Evolutionary conservation across 2,113 vertebrate species (phyloP).

Genomic region (Gnathonemus longibarbis): DNA sequence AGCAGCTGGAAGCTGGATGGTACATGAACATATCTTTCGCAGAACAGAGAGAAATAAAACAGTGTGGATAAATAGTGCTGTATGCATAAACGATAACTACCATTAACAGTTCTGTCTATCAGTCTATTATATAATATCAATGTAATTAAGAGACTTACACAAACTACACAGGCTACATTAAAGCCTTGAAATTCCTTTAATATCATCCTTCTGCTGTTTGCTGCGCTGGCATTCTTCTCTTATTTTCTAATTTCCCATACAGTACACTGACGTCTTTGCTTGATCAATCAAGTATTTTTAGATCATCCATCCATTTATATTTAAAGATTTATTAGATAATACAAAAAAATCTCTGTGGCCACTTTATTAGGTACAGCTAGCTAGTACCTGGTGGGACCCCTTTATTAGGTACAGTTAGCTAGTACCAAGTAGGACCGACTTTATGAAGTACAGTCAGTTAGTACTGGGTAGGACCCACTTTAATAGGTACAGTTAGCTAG

Average conservation of each 20-base stretch:
- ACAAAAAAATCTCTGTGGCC: neutral
- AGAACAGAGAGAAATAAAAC: neutral
- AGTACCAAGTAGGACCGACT: neutral
- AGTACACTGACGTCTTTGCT: neutral
- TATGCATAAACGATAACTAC: neutral
- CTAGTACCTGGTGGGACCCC: neutral
- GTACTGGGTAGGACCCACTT: neutral
- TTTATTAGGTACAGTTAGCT: neutral
- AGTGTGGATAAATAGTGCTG: neutral
- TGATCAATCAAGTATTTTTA: conserved; percentile 27
- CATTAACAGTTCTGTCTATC: neutral
- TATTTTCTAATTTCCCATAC: neutral
- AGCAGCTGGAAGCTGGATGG: neutral
- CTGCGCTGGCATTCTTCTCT: neutral
- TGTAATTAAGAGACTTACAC: neutral
- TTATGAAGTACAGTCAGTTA: neutral
- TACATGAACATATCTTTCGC: neutral
- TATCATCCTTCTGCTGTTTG: neutral
- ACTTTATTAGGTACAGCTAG: neutral
- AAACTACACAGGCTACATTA: neutral
- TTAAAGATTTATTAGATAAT: neutral
- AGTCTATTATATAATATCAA: neutral
- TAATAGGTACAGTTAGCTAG: neutral
- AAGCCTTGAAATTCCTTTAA: neutral
- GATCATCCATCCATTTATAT: neutral